Evolutionary conservation across 2,113 vertebrate species (phyloP).

Genomic region (Silurus glanis): DNA sequence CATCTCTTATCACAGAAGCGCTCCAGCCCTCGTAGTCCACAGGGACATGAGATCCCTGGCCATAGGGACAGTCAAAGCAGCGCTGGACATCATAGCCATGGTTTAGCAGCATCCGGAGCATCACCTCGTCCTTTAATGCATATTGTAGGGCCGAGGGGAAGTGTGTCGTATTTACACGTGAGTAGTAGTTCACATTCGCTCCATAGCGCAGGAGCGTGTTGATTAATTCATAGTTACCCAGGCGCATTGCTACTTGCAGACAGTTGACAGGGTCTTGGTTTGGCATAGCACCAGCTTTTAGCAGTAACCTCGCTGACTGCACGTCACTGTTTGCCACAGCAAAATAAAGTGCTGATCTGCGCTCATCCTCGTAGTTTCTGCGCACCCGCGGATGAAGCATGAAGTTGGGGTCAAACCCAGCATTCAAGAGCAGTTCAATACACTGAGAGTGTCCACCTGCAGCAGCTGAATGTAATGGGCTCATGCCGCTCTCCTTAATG

Average conservation of each 20-base stretch:
- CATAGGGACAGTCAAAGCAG: constrained; percentile 89
- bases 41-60: constrained; percentile 68
- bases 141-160: constrained; percentile 82
- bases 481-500: constrained; percentile 90
- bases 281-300: constrained; percentile 87
- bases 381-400: constrained; percentile 87
- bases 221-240: constrained; percentile 88
- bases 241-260: constrained; percentile 86
- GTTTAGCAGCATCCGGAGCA: constrained; percentile 89
- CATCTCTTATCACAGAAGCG: constrained; percentile 88
- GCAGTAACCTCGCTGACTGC: constrained; percentile 77
- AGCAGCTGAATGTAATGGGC: constrained; percentile 91
- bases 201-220: constrained; percentile 84
- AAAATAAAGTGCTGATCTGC: constrained; percentile 88
- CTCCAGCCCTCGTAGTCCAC: constrained; percentile 83
- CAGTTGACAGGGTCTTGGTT: constrained; percentile 95
- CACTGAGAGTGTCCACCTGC: constrained; percentile 85
- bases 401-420: constrained; percentile 87
- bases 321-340: constrained; percentile 88
- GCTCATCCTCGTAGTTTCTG: constrained; percentile 85
- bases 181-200: constrained; percentile 93
- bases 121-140: constrained; percentile 76
- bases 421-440: constrained; percentile 83
- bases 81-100: constrained; percentile 85
- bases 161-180: constrained; percentile 87